These are phyloP conservation scores for Cataglyphis rosenhaueri DNA, from an alignment of 2,888 invertebrate genomes.

Conservation along the genomic window DNA sequence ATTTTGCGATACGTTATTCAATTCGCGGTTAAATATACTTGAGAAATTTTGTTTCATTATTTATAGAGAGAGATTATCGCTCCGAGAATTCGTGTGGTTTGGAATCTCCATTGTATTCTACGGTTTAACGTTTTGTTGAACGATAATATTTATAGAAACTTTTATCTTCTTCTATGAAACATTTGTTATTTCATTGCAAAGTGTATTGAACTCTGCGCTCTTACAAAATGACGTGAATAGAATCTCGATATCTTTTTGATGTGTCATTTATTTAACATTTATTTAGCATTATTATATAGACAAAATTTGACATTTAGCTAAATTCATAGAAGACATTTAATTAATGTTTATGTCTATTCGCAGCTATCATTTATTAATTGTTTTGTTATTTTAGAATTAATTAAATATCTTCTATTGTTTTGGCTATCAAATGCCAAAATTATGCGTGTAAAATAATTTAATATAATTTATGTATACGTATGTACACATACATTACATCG, in stretches of 20 bases:
- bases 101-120: background rate
- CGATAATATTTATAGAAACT: conserved; percentile 8
- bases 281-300: background rate
- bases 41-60: background rate
- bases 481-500: background rate
- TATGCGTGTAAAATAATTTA: too few species aligned
- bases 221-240: background rate
- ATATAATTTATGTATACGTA: background rate
- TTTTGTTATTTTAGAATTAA: too few species aligned
- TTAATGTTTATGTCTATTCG: background rate
- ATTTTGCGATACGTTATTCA: background rate
- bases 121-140: background rate
- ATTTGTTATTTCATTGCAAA: background rate
- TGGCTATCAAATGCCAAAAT: too few species aligned
- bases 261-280: background rate
- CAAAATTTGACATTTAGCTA: background rate
- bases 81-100: background rate
- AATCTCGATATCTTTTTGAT: background rate
- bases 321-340: background rate
- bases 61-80: conserved; percentile 16
- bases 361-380: too few species aligned
- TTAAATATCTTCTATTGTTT: too few species aligned
- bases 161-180: background rate
- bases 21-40: background rate
- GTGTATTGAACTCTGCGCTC: background rate